Evolutionary conservation across 92 coral and sea anemone species (phyloP), one percentile per base, ranked within the genome.

Genomic region (Parazoanthus swiftii): DNA sequence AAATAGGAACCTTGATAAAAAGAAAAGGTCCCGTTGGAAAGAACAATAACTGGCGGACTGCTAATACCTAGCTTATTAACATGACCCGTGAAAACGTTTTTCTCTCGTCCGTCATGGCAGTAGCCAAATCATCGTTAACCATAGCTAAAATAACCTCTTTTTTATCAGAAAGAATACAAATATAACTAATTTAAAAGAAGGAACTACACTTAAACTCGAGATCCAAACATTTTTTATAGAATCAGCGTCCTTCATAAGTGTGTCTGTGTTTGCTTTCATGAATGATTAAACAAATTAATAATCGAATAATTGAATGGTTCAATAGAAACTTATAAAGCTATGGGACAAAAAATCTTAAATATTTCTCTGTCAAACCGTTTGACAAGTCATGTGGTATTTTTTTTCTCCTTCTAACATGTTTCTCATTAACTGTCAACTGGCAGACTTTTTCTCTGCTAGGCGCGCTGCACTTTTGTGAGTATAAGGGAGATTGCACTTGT

Each of bases 91-190:
- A 91, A 81, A 36, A 77, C 70, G 74, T 90, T 80, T 56, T 86
- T 89, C 75, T 95, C 98, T 74, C 92, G 98, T 50, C 92, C 94
- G 39, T 95, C 8, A 92, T 98, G 50, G 95, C 95, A 20, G 98
- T 94, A 59, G 95, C 98, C 98, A 97, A 95, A 88, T 95, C 98
- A 89, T 95, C 95, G 66, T 95, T 97, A 56, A 97, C 94, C 97
- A 94, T 94, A 63, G 26, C 77, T 58, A 35, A 29, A 29, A 21
- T 39, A 26, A 63, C 42, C 68, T 23, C 65, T 39, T 63, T 35
- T 25, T 80, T 25, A 4, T 1, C 26, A 48, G 29, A 25, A 35
- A 44, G 5, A 0, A 80, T 33, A 58, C 9, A 42, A 48, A 46
- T 20, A 36, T 51, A 3, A 8, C 29, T 20, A n/a, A 59, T 35